A percentile compares a stretch with the other conserved stretches of the same genome.
phyloP scores from a whole-genome alignment of 2,797 vertebrate genomes.

The Urocyon cinereoargenteus region DNA sequence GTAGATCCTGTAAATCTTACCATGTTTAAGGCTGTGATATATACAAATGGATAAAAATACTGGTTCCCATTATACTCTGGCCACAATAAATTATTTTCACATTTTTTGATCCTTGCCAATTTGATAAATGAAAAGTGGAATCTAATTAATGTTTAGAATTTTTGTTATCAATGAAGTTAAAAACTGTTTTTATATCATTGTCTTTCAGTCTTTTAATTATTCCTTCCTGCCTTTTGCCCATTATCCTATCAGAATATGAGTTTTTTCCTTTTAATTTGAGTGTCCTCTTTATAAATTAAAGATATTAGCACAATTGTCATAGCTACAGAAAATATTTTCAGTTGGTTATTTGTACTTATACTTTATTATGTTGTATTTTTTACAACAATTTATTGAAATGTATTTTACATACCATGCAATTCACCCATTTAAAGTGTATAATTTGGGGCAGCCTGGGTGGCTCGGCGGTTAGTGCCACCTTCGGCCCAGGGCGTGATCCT shows the following conservation, averaged over 20 bases:
- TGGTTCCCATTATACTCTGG: neutral
- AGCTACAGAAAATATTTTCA: slow-evolving; percentile 21
- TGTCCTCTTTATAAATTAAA: slow-evolving; percentile 26
- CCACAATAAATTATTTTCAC: neutral
- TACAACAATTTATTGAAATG: neutral
- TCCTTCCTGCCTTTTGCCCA: neutral
- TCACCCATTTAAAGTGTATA: neutral
- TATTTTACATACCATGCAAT: neutral
- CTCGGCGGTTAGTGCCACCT: too few species aligned
- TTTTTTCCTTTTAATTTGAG: slow-evolving; percentile 49
- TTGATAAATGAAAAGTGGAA: slow-evolving; percentile 29
- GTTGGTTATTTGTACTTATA: slow-evolving; percentile 28
- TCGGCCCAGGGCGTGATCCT: too few species aligned
- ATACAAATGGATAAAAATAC: neutral
- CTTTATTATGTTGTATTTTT: slow-evolving; percentile 40
- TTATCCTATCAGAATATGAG: neutral
- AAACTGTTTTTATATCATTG: slow-evolving; percentile 3
- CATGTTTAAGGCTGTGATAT: neutral
- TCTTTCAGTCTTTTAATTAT: slow-evolving; percentile 19
- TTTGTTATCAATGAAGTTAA: neutral
- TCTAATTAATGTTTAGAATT: neutral
- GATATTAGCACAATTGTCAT: neutral
- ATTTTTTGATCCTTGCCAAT: slow-evolving; percentile 17
- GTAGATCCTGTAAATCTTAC: neutral
- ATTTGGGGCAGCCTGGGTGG: too few species aligned